Conservation (phyloP, 2,797 vertebrate genomes). For the Sternarchorhynchus goeldii region DNA sequence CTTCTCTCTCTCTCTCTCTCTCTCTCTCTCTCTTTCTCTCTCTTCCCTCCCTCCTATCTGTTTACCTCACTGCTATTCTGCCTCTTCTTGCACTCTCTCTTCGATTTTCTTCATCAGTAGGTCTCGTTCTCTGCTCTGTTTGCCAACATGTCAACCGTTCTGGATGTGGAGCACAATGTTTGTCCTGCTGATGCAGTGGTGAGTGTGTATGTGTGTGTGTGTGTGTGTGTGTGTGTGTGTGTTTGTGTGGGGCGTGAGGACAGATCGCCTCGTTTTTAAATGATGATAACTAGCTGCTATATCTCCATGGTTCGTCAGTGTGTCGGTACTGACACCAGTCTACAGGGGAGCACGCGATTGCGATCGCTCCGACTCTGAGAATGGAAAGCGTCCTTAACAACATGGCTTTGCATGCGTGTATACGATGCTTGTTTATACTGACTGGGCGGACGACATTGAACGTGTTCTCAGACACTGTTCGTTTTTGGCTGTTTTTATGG, state of each 20-base stretch:
- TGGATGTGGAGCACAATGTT: slow-evolving; percentile 81
- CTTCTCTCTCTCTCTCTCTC: slow-evolving; percentile 59
- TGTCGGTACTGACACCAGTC: neutral
- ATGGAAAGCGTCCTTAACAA: too few relatives aligned
- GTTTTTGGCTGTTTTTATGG: neutral
- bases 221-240: neutral
- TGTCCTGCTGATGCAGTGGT: slow-evolving; percentile 78
- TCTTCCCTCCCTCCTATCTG: slow-evolving; percentile 46
- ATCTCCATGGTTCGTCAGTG: neutral
- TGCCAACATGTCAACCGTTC: slow-evolving; percentile 79
- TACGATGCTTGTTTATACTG: neutral
- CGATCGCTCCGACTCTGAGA: neutral
- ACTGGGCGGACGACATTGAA: neutral
- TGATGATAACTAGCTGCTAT: slow-evolving; percentile 8
- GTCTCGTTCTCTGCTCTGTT: slow-evolving; percentile 60
- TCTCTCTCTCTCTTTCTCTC: slow-evolving; percentile 51
- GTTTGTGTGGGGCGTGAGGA: neutral
- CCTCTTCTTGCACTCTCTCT: slow-evolving; percentile 46
- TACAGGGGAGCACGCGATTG: neutral
- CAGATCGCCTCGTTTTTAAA: too few relatives aligned
- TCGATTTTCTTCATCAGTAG: slow-evolving; percentile 53
- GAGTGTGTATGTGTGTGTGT: slow-evolving; percentile 64
- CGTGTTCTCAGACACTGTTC: neutral
- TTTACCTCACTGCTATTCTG: slow-evolving; percentile 46
- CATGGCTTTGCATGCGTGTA: too few relatives aligned